Evolutionary conservation across 2,797 vertebrate genomes (phyloP).

Genomic region (Astyanax mexicanus): DNA sequence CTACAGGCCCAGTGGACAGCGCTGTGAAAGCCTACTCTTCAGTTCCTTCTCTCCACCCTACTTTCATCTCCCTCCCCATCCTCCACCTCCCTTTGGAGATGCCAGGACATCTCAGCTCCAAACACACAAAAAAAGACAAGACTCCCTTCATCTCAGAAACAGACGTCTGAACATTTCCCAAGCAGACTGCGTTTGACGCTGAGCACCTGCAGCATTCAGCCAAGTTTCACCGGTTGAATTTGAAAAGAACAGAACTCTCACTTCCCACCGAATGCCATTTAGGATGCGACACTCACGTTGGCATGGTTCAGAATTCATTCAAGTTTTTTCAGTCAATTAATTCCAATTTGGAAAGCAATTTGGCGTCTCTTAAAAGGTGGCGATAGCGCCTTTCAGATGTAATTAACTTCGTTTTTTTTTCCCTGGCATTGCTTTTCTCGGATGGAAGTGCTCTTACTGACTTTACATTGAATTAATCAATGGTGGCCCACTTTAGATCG

Average conservation of each 20-base stretch:
- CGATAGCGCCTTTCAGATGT: slow-evolving; percentile 10
- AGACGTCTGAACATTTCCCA: neutral
- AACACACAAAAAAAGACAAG: neutral
- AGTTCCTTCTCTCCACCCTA: neutral
- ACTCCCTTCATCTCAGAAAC: neutral
- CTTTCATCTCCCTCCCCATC: neutral
- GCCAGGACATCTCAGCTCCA: no score
- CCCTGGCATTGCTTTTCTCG: slow-evolving; percentile 8
- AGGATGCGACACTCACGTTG: neutral
- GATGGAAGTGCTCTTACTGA: slow-evolving; percentile 8
- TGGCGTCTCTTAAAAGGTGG: slow-evolving; percentile 7
- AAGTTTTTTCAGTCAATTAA: slow-evolving; percentile 31
- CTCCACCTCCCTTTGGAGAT: neutral
- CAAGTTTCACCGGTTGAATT: neutral
- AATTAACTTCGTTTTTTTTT: slow-evolving; percentile 4
- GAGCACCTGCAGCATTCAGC: neutral
- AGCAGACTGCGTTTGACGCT: neutral
- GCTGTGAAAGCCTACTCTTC: neutral
- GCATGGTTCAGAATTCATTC: slow-evolving; percentile 22
- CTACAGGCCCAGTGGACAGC: neutral
- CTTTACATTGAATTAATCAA: slow-evolving; percentile 8
- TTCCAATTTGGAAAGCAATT: slow-evolving; percentile 27
- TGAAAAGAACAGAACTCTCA: neutral
- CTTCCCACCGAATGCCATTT: neutral
- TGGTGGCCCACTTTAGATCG: neutral